Percentiles rank a stretch among this genome's conserved stretches.
phyloP scores from a whole-genome alignment of 2,797 vertebrate species.

The Cygnus olor region DNA sequence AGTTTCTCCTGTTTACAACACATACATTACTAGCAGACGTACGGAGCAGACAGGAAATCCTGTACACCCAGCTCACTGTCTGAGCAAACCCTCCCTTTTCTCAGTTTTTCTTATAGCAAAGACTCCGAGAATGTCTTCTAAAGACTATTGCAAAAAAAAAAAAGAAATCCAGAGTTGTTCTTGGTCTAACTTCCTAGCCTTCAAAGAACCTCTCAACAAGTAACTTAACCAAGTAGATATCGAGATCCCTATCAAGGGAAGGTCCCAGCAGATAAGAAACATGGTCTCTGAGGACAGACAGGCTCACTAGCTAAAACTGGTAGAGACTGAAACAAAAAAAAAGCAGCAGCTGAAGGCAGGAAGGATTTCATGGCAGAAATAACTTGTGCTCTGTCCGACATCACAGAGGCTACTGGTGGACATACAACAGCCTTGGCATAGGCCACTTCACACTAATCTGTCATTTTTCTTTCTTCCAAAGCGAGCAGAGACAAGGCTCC shows the following conservation, averaged over 20 bases:
- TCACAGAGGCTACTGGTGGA: background rate
- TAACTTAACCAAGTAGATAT: background rate
- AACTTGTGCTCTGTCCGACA: background rate
- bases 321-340: background rate
- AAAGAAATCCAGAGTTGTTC: background rate
- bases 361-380: background rate
- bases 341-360: background rate
- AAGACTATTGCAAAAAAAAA: background rate
- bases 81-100: background rate
- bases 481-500: background rate
- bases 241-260: background rate
- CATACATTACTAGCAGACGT: background rate
- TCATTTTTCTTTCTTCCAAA: background rate
- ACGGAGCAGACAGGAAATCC: background rate
- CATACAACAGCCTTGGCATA: background rate
- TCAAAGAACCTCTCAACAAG: background rate
- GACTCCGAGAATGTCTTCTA: background rate
- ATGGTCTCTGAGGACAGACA: background rate
- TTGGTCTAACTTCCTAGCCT: background rate
- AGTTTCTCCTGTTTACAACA: background rate
- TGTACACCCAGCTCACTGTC: background rate
- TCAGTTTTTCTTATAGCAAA: background rate
- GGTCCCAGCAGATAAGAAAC: background rate
- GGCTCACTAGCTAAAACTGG: background rate
- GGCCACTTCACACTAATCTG: background rate